Percentiles rank a stretch among this genome's conserved stretches.
These are phyloP conservation scores for Autographa gamma DNA, from an alignment of 2,888 invertebrate genomes.

Conservation along the genomic window DNA sequence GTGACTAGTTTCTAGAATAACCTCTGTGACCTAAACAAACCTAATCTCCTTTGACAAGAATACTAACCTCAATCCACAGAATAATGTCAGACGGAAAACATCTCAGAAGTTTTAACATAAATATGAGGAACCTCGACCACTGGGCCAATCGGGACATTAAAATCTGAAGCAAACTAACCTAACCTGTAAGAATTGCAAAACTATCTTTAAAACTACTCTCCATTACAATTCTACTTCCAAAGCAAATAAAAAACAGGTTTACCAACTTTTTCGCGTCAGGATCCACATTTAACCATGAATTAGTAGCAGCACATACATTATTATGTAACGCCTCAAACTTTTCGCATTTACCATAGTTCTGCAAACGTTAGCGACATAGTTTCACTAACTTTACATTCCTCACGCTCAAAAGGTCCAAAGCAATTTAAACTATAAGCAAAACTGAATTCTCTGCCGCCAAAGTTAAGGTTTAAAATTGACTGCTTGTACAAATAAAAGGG, in stretches of 20 bases:
- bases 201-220: neutral
- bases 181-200: neutral
- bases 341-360: slow-evolving; percentile 61
- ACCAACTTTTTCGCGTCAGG: slow-evolving; percentile 26
- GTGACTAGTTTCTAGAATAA: neutral
- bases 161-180: neutral
- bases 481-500: slow-evolving; percentile 45
- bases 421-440: slow-evolving; percentile 32
- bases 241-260: slow-evolving; percentile 17
- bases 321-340: slow-evolving; percentile 54
- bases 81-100: slow-evolving; percentile 2
- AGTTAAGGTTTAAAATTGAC: slow-evolving; percentile 40
- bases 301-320: slow-evolving; percentile 55
- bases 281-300: slow-evolving; percentile 55
- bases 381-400: slow-evolving; percentile 40
- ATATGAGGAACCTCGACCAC: neutral
- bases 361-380: slow-evolving; percentile 59
- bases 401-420: slow-evolving; percentile 36
- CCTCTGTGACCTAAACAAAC: neutral
- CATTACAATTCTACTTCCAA: neutral
- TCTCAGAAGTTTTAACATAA: neutral
- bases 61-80: neutral
- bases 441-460: slow-evolving; percentile 31
- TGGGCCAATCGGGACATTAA: neutral
- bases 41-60: neutral